These are phyloP conservation scores for Sarcophaga bullata DNA, from an alignment of 1,140 invertebrate genomes.

Conservation along the genomic window DNA sequence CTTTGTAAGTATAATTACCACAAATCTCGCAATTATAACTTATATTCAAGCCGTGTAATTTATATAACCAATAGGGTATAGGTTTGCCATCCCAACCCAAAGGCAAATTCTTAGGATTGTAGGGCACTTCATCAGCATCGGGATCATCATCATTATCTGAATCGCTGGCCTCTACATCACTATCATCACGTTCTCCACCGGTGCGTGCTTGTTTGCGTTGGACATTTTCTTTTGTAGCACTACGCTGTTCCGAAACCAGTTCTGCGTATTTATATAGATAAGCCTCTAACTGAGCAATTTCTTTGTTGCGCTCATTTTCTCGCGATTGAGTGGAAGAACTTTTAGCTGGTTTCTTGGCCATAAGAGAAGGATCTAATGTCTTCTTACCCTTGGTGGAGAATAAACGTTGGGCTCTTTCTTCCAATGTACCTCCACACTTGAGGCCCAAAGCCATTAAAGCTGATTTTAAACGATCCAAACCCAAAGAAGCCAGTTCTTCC, in stretches of 20 bases:
- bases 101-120: constrained; percentile 99
- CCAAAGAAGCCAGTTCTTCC: constrained; percentile 96
- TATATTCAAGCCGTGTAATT: constrained; percentile 98
- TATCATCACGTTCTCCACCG: constrained; percentile 92
- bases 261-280: constrained; percentile 90
- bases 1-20: constrained; percentile 99
- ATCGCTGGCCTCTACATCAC: constrained; percentile 91
- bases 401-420: constrained; percentile 95
- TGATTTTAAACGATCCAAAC: constrained; percentile 96
- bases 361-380: constrained; percentile 87
- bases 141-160: constrained; percentile 86
- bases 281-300: constrained; percentile 87
- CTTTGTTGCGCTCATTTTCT: constrained; percentile 80
- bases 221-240: constrained; percentile 96
- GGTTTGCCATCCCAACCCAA: constrained; percentile 99
- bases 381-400: constrained; percentile 96
- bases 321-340: constrained; percentile 73
- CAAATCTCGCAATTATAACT: constrained; percentile 99
- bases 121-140: constrained; percentile 94
- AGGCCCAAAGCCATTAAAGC: constrained; percentile 96
- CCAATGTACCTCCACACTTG: constrained; percentile 98
- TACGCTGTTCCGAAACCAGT: constrained; percentile 83
- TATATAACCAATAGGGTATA: constrained; percentile 99
- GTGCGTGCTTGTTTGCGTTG: constrained; percentile 97
- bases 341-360: constrained; percentile 84